Evolutionary conservation across 2,888 invertebrate genomes (phyloP).

Genomic region (Ennomos quercinarius): DNA sequence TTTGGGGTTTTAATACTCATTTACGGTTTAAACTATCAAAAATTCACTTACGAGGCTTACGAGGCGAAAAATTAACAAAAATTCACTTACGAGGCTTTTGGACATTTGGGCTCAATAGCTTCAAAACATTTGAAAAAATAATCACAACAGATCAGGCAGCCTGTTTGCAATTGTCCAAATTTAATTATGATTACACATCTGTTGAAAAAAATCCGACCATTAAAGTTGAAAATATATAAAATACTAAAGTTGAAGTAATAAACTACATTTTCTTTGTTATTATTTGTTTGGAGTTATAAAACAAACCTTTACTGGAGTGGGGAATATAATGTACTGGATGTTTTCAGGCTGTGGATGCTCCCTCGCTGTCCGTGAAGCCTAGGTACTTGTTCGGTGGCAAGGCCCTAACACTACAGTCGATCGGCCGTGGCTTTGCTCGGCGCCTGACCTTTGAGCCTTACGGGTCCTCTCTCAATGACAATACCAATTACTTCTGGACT

Average conservation of each 20-base stretch:
- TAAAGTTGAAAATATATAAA: background rate
- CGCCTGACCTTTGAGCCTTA: slow-evolving; percentile 90
- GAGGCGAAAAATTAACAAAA: no score
- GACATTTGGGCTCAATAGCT: background rate
- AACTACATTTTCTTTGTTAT: slow-evolving; percentile 10
- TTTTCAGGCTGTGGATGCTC: slow-evolving; percentile 79
- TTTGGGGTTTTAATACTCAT: slow-evolving; percentile 18
- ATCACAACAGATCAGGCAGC: slow-evolving; percentile 55
- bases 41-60: no score
- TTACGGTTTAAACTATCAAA: no score
- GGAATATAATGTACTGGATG: slow-evolving; percentile 54
- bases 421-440: slow-evolving; percentile 91
- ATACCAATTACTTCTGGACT: slow-evolving; percentile 91
- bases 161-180: slow-evolving; percentile 8
- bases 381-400: slow-evolving; percentile 87
- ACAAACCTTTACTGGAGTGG: slow-evolving; percentile 36
- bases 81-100: no score
- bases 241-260: slow-evolving; percentile 6
- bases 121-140: slow-evolving; percentile 53
- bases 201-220: background rate
- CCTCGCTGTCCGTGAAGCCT: slow-evolving; percentile 77
- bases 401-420: slow-evolving; percentile 87
- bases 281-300: slow-evolving; percentile 19
- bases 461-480: slow-evolving; percentile 86
- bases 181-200: slow-evolving; percentile 8